phyloP scores from a whole-genome alignment of 2,797 vertebrate genomes.

The Ptychobarbus kaznakovi region DNA sequence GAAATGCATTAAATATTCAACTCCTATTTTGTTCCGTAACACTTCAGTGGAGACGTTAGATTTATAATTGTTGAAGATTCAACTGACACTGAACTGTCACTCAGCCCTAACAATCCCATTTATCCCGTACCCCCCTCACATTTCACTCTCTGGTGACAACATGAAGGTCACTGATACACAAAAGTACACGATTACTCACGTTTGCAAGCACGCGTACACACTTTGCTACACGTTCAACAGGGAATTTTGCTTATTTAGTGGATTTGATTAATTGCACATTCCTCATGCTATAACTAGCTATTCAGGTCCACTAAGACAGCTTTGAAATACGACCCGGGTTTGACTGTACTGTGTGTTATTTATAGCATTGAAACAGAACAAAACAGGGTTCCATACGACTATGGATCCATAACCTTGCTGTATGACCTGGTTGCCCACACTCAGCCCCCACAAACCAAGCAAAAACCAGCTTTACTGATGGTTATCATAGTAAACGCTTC shows the following conservation, averaged over 20 bases:
- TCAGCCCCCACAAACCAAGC: neutral
- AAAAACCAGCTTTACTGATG: conserved; percentile 19
- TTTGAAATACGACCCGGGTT: conserved; percentile 41
- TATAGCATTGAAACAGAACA: conserved; percentile 38
- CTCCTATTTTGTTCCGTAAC: conserved; percentile 57
- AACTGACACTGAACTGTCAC: conserved; percentile 27
- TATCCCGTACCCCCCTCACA: conserved; percentile 17
- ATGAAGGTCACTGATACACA: conserved; percentile 36
- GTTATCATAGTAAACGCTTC: conserved; percentile 38
- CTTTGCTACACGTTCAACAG: neutral
- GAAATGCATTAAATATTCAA: conserved; percentile 60
- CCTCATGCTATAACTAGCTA: neutral
- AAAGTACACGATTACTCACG: neutral
- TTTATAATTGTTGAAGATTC: conserved; percentile 60
- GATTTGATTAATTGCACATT: conserved; percentile 1
- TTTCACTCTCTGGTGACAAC: conserved; percentile 23
- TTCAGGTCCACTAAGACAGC: neutral
- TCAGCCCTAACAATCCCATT: conserved; percentile 37
- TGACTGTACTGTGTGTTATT: conserved; percentile 45
- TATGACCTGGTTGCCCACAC: neutral
- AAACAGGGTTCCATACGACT: conserved; percentile 42
- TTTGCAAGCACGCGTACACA: neutral
- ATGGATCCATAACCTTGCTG: conserved; percentile 29
- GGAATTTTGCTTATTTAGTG: neutral
- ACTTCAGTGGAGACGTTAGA: conserved; percentile 60